Base-by-base conservation (phyloP, 1,140 invertebrate genomes). In the Proales similis region DNA sequence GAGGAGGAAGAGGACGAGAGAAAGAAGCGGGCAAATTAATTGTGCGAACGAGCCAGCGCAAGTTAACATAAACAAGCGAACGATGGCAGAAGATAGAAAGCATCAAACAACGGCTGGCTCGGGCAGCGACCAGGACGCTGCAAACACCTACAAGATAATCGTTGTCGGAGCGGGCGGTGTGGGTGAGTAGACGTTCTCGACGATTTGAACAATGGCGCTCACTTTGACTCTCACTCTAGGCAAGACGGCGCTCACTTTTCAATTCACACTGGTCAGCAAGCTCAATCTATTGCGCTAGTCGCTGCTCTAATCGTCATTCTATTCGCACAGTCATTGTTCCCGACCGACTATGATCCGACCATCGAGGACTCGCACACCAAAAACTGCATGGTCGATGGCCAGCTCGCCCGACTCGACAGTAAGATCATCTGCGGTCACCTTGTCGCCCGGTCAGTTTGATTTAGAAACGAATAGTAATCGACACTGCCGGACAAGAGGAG, bases 401-500 rank as follows among this genome's bases (percentile, higher is more conserved):
- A 88, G 67, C 87, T 86, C 83, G 91, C 88, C 72, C 84, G 91
- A 65, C 75, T 93, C 43, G 88, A 92, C 80, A 89, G 51, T 57
- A 39, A 26, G 36, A 36, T n/a, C n/a, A n/a, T n/a, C n/a, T n/a
- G n/a, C n/a, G n/a, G n/a, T n/a, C n/a, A n/a, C n/a, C n/a, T n/a
- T n/a, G n/a, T n/a, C n/a, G n/a, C n/a, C n/a, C n/a, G n/a, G n/a
- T n/a, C n/a, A n/a, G n/a, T n/a, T n/a, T n/a, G n/a, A n/a, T n/a
- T n/a, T n/a, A n/a, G n/a, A n/a, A n/a, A n/a, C n/a, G n/a, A n/a
- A n/a, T 42, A 57, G 51, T 97, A 71, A 77, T 96, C 68, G 92
- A 97, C 73, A 97, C 92, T 12, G 92, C 92, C 32, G 92, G 92
- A 0, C 92, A 96, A 76, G 92, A 96, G 69, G 92, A 96, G 77